Base-by-base conservation (phyloP, 2,888 invertebrate genomes). In the Zaprionus obscuricornis region DNA sequence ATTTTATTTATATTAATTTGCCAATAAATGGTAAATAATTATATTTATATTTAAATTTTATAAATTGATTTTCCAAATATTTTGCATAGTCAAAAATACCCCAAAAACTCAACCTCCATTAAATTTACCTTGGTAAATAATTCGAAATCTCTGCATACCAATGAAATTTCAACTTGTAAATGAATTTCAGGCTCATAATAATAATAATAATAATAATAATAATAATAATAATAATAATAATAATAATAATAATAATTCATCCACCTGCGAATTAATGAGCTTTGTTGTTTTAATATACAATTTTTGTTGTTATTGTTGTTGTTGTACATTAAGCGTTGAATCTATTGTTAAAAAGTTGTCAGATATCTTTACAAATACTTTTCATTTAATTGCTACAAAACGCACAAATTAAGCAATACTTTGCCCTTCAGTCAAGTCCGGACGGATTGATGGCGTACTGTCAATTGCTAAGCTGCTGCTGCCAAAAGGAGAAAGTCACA, bases 391-490 rank as follows among this genome's bases (percentile, higher is more conserved):
- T 72, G 74, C 74, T 58, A 50, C 66, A 70, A 59, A 64, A 67
- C 71, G 68, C 60, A 65, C 74, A 74, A 79, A 78, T 77, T 76
- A 68, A 74, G 68, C 71, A 66, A 63, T 45, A 51, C 56, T 4
- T 17, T 14, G 52, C 42, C 55, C 56, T 37, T 14, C 43, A 47
- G 47, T 26, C 31, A 34, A 51, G 45, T 52, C 46, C 54, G 72
- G 16, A 24, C 39, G 51, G 63, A 78, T 81, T 78, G 78, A 81
- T 78, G 81, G 75, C 63, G 45, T 64, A 66, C 81, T 77, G 78
- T 81, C 78, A 78, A 81, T 78, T 52, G 82, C 69, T 76, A 66
- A 78, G 82, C 78, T 58, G 52, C 40, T 63, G 51, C 55, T 59
- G 46, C 45, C 39, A 55, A 22, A 31, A 29, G 16, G 45, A 18